A percentile compares a stretch with the other conserved stretches of the same genome.
Evolutionary conservation across 2,797 vertebrate genomes (phyloP).

Genomic region (Crax fasciolata): DNA sequence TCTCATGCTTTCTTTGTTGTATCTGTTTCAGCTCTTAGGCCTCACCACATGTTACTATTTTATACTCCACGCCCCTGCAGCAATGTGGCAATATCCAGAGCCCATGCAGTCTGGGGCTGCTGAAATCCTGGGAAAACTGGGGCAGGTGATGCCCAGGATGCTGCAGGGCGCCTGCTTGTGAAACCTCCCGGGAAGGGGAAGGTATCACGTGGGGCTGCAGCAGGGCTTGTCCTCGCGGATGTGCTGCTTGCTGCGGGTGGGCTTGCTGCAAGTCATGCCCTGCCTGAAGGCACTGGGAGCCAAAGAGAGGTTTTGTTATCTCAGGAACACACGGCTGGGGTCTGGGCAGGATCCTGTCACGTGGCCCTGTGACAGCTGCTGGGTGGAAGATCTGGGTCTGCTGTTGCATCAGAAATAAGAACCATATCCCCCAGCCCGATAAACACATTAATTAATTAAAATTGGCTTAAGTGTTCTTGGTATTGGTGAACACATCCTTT

Average conservation of each 20-base stretch:
- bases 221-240: background rate
- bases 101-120: background rate
- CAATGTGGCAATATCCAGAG: background rate
- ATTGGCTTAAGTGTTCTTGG: background rate
- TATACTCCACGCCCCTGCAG: background rate
- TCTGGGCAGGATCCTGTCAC: constrained; percentile 53
- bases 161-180: rapidly evolving
- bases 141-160: background rate
- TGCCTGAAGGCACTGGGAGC: constrained; percentile 19
- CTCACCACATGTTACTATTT: constrained; percentile 28
- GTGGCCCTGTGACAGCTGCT: background rate
- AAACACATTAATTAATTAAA: background rate
- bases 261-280: constrained; percentile 33
- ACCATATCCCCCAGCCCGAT: background rate
- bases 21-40: constrained; percentile 31
- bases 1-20: background rate
- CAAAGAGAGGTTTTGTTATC: constrained; percentile 47
- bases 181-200: background rate
- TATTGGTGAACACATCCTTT: background rate
- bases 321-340: background rate
- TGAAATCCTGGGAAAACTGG: background rate
- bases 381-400: background rate
- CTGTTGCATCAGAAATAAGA: background rate
- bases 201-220: background rate
- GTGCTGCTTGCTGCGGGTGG: constrained; percentile 35